Percentiles rank a stretch among this genome's conserved stretches.
Evolutionary conservation across 2,797 vertebrate species (phyloP).

Genomic region (Diplodus sargus): DNA sequence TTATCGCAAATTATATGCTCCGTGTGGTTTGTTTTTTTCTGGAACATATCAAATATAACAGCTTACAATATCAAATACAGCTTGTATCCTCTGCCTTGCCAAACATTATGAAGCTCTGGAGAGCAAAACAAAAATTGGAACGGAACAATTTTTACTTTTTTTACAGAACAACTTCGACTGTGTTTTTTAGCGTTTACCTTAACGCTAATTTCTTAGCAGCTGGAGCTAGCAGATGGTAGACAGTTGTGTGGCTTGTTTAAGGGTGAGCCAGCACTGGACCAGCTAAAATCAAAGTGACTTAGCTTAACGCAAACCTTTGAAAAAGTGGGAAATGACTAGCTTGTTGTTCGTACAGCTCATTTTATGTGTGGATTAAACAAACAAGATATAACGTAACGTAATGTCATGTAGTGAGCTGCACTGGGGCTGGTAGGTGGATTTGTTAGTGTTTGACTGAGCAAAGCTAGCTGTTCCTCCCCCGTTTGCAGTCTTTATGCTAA

Average conservation of each 20-base stretch:
- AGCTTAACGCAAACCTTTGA: neutral
- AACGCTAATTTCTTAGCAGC: neutral
- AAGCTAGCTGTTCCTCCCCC: neutral
- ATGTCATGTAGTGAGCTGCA: neutral
- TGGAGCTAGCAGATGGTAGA: neutral
- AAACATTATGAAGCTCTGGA: neutral
- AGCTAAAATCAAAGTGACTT: neutral
- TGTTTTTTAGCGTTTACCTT: neutral
- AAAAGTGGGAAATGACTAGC: neutral
- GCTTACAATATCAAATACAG: constrained; percentile 16
- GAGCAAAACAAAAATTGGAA: neutral
- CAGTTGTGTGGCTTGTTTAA: constrained; percentile 3
- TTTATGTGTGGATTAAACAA: neutral
- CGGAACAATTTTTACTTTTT: neutral
- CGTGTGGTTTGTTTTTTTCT: neutral
- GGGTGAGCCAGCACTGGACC: neutral
- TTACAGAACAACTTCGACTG: neutral
- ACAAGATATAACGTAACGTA: neutral
- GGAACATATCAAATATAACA: constrained; percentile 1
- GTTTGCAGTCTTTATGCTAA: neutral
- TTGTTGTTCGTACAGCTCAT: neutral
- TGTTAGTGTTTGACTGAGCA: neutral
- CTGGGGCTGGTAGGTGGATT: neutral
- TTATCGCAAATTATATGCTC: neutral
- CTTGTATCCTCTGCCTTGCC: neutral